Percentiles rank a stretch among this genome's conserved stretches.
These are phyloP conservation scores for Irena cyanogastra DNA, from an alignment of 2,113 vertebrate genomes.

Conservation along the genomic window DNA sequence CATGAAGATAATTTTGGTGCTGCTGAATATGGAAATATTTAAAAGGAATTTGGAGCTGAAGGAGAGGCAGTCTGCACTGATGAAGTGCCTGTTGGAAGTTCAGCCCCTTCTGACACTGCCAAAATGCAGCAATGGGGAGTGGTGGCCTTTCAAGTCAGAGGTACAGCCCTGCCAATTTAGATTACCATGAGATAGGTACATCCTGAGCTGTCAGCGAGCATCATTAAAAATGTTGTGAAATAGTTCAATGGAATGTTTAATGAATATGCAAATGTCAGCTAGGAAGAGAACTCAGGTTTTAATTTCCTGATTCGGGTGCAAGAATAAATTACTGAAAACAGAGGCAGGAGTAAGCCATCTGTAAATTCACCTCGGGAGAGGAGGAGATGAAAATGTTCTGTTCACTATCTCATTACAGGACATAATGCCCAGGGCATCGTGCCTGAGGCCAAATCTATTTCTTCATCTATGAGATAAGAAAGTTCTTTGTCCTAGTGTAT, in stretches of 20 bases:
- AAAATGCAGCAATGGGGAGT: neutral
- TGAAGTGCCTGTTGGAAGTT: neutral
- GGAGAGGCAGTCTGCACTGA: neutral
- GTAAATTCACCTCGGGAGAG: neutral
- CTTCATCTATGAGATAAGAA: neutral
- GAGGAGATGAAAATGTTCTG: neutral
- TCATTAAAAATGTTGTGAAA: neutral
- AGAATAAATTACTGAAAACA: constrained; percentile 31
- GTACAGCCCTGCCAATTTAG: neutral
- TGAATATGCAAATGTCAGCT: constrained; percentile 36
- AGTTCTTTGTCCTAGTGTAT: fast-evolving
- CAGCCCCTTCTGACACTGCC: neutral
- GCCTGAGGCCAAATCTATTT: neutral
- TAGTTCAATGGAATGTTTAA: constrained; percentile 30
- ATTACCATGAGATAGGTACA: neutral
- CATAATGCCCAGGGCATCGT: neutral
- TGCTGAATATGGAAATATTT: neutral
- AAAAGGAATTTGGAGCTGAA: neutral
- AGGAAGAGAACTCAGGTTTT: constrained; percentile 19
- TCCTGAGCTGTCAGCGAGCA: neutral
- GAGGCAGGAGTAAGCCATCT: neutral
- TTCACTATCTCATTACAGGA: neutral
- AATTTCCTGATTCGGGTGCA: neutral
- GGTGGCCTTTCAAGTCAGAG: neutral
- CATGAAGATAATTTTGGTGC: neutral